Evolutionary conservation across 2,888 invertebrate genomes (phyloP).

Genomic region (Drosophila prostipennis): DNA sequence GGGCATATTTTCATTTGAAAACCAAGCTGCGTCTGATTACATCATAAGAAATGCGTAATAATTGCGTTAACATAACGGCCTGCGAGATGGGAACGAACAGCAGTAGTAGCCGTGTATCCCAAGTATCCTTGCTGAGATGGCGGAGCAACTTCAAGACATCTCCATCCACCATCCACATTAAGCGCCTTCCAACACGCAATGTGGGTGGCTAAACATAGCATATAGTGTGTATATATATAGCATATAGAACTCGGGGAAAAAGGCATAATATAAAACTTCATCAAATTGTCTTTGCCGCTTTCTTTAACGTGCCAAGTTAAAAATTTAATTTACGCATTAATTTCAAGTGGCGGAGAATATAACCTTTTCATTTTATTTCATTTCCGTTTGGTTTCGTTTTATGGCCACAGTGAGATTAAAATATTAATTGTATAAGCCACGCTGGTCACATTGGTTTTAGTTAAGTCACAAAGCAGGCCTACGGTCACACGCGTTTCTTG

Average conservation of each 20-base stretch:
- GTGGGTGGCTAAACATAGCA: constrained; percentile 7
- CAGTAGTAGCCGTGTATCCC: constrained; percentile 6
- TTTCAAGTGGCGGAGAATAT: constrained; percentile 27
- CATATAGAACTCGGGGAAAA: constrained; percentile 5
- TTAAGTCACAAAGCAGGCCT: no score
- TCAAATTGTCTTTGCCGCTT: constrained; percentile 53
- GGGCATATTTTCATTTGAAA: constrained; percentile 72
- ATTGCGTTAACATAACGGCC: constrained; percentile 76
- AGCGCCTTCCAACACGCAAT: constrained; percentile 38
- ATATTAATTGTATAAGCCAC: no score
- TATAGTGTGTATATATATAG: background rate
- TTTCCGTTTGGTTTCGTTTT: constrained; percentile 1
- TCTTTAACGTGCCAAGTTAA: constrained; percentile 31
- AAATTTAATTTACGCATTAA: constrained; percentile 62
- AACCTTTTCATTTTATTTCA: constrained; percentile 26
- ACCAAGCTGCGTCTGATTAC: constrained; percentile 77
- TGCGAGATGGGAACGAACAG: constrained; percentile 24
- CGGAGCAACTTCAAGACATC: constrained; percentile 14
- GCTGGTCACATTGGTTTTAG: no score
- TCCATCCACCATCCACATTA: constrained; percentile 24
- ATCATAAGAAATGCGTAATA: constrained; percentile 81
- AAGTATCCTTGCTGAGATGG: background rate
- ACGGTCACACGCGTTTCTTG: no score
- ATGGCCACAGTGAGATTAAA: background rate
- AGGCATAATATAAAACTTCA: constrained; percentile 49